phyloP scores from a whole-genome alignment of 2,797 vertebrate genomes.

The Vultur gryphus region DNA sequence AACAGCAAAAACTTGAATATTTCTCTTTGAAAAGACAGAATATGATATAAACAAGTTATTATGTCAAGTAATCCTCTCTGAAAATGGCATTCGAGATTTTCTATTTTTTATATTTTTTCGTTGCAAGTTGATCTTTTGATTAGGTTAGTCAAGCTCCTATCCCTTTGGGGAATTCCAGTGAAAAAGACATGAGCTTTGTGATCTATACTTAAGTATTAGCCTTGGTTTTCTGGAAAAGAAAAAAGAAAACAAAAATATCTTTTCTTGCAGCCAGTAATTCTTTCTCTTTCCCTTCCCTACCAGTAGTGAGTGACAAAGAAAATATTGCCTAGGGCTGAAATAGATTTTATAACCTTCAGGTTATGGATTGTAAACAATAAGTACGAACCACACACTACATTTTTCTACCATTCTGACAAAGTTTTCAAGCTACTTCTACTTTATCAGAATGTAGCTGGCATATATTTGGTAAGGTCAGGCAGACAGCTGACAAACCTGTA shows the following conservation, averaged over 20 bases:
- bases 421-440: not conserved
- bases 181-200: not conserved
- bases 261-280: not conserved
- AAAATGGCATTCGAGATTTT: not conserved
- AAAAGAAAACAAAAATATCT: not conserved
- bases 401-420: not conserved
- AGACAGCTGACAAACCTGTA: slow-evolving; percentile 28
- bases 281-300: not conserved
- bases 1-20: not conserved
- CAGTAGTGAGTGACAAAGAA: not conserved
- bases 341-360: slow-evolving; percentile 6
- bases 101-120: not conserved
- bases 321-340: not conserved
- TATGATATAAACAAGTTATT: not conserved
- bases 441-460: not conserved
- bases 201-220: not conserved
- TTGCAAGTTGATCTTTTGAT: not conserved
- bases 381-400: not conserved
- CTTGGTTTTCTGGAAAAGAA: not conserved
- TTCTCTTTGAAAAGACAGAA: not conserved
- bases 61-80: not conserved
- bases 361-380: slow-evolving; percentile 14
- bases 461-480: not conserved
- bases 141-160: not conserved
- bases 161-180: not conserved